Evolutionary conservation across 2,888 invertebrate genomes (phyloP), one percentile per base, ranked within the genome.

Genomic region (Drosophila helvetica): DNA sequence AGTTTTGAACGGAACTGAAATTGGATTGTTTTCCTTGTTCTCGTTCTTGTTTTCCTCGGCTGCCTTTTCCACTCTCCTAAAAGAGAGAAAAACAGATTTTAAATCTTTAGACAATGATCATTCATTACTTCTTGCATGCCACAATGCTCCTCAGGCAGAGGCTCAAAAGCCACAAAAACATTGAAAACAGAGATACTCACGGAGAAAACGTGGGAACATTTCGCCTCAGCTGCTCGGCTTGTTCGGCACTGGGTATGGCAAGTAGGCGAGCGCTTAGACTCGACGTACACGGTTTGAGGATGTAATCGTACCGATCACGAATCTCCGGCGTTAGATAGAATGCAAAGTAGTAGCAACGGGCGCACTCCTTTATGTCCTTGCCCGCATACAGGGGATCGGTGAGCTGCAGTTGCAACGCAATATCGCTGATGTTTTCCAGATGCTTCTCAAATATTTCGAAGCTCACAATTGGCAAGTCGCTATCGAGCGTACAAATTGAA

Each of bases 241-340:
- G 60, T 1, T 54, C 38, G 1, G 4, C 6, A 6, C 6, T 56
- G 4, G 80, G 82, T 3, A 80, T 2, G 0, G 51, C 52, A 0
- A 80, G 60, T 15, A 81, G 12, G 2, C 52, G 69, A 0, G 67
- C 15, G 1, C 15, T 54, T 50, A 80, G 22, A 0, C 22, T 8
- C 0, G 19, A 1, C 4, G 62, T 48, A 10, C 80, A 74, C 0
- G 55, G 47, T 4, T 15, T 22, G 1, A 81, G 7, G 5, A 42
- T 7, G 5, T 53, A 64, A 0, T 43, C 6, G 17, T 62, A 75
- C 18, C 25, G 53, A 1, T 77, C n/a, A 1, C 80, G 76, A 15
- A 80, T 77, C 45, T 75, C 62, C 3, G 80, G 80, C 1, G 43
- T 67, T 17, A 72, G 18, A 43, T 80, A 80, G 22, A 79, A 81